These are phyloP conservation scores for Melopsittacus undulatus DNA, from an alignment of 2,797 vertebrate species.

Conservation along the genomic window DNA sequence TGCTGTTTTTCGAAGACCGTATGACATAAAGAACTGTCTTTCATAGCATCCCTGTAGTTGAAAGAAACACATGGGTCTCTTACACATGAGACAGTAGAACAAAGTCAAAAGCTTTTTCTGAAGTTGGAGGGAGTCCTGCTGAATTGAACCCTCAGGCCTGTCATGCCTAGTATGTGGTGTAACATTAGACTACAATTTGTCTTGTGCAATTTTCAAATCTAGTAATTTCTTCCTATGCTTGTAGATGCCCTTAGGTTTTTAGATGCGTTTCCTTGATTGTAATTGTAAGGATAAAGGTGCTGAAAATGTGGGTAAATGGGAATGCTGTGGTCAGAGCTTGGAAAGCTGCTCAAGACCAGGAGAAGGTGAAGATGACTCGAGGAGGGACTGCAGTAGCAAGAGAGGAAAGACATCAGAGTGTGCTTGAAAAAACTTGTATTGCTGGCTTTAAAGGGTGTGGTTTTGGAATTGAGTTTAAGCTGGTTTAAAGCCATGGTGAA, in stretches of 20 bases:
- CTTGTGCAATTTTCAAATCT: not conserved
- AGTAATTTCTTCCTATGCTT: not conserved
- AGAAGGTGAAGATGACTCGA: not conserved
- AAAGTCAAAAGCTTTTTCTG: not conserved
- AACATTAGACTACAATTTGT: not conserved
- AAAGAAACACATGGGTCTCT: not conserved
- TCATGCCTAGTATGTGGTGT: fast-evolving
- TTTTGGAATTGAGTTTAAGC: not conserved
- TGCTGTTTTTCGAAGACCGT: not conserved
- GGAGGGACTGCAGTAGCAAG: fast-evolving
- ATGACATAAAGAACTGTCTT: not conserved
- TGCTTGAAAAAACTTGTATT: not conserved
- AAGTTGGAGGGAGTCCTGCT: not conserved
- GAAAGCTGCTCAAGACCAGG: not conserved
- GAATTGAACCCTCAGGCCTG: not conserved
- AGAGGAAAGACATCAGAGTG: not conserved
- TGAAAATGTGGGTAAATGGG: not conserved
- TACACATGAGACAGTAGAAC: not conserved
- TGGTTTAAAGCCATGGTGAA: not conserved
- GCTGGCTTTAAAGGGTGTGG: not conserved
- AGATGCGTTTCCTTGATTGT: not conserved
- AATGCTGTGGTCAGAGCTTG: not conserved
- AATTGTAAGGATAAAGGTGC: not conserved
- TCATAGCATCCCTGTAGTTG: not conserved
- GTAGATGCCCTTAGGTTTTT: not conserved